Evolutionary conservation across 2,797 vertebrate species (phyloP).

Genomic region (Crenichthys baileyi): DNA sequence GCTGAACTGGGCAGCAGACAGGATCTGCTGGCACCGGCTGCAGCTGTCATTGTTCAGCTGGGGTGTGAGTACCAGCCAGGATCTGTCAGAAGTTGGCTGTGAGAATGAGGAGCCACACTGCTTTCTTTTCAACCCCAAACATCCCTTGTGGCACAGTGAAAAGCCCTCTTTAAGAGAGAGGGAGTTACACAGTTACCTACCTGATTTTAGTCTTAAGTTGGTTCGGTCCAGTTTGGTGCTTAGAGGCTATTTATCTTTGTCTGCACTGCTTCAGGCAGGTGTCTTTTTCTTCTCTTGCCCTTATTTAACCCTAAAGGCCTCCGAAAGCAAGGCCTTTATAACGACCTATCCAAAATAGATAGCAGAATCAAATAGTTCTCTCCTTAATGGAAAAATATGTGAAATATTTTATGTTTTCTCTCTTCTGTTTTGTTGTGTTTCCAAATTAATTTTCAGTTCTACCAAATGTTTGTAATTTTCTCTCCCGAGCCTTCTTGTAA

Average conservation of each 20-base stretch:
- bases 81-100: slow-evolving; percentile 70
- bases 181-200: slow-evolving; percentile 54
- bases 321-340: slow-evolving; percentile 1
- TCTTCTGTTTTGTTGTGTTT: slow-evolving; percentile 2
- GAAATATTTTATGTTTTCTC: slow-evolving; percentile 12
- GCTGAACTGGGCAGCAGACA: slow-evolving; percentile 54
- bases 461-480: slow-evolving; percentile 11
- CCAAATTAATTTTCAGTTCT: slow-evolving; percentile 13
- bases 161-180: slow-evolving; percentile 67
- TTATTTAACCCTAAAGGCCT: background rate
- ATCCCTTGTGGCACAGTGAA: slow-evolving; percentile 66
- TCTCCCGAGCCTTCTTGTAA: background rate
- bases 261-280: slow-evolving; percentile 26
- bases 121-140: slow-evolving; percentile 63
- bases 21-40: slow-evolving; percentile 66
- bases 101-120: slow-evolving; percentile 70
- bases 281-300: slow-evolving; percentile 21
- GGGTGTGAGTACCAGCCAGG: slow-evolving; percentile 70
- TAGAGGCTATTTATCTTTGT: slow-evolving; percentile 70
- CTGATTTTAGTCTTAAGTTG: slow-evolving; percentile 35
- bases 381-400: slow-evolving; percentile 11
- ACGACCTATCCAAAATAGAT: slow-evolving; percentile 8
- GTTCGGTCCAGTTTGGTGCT: slow-evolving; percentile 49
- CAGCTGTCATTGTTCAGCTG: slow-evolving; percentile 63
- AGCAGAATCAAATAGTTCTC: background rate